Conservation (phyloP, 2,113 vertebrate species). For the Ascaphus truei region DNA sequence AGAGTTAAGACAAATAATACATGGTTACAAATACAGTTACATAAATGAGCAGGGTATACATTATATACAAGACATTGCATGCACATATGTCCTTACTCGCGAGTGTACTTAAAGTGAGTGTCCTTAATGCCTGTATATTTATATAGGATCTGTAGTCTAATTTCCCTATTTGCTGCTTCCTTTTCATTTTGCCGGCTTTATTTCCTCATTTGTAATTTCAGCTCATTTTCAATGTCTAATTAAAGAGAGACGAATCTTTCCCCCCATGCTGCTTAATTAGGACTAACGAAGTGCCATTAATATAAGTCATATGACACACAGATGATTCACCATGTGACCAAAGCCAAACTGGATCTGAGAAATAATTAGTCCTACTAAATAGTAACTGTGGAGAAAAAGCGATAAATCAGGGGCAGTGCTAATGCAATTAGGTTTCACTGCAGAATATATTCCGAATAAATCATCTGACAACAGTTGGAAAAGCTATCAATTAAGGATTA, state of each 20-base stretch:
- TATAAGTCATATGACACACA: slow-evolving; percentile 57
- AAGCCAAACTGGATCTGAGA: slow-evolving; percentile 61
- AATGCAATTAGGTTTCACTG: slow-evolving; percentile 54
- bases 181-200: too few species aligned
- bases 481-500: slow-evolving; percentile 52
- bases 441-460: slow-evolving; percentile 41
- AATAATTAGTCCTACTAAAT: slow-evolving; percentile 74
- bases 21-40: too few species aligned
- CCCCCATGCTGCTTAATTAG: slow-evolving; percentile 52
- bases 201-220: slow-evolving; percentile 48
- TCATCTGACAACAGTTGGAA: slow-evolving; percentile 40
- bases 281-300: slow-evolving; percentile 53
- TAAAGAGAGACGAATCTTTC: slow-evolving; percentile 51
- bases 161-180: too few species aligned
- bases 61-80: too few species aligned
- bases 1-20: too few species aligned
- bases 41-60: too few species aligned
- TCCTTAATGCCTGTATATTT: too few species aligned
- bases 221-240: slow-evolving; percentile 50
- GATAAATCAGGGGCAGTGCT: slow-evolving; percentile 58
- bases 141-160: too few species aligned
- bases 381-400: slow-evolving; percentile 53
- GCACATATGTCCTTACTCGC: too few species aligned
- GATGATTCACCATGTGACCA: slow-evolving; percentile 76
- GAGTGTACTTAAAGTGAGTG: too few species aligned